Evolutionary conservation across 2,113 vertebrate species (phyloP).

Genomic region (Catagonus wagneri): DNA sequence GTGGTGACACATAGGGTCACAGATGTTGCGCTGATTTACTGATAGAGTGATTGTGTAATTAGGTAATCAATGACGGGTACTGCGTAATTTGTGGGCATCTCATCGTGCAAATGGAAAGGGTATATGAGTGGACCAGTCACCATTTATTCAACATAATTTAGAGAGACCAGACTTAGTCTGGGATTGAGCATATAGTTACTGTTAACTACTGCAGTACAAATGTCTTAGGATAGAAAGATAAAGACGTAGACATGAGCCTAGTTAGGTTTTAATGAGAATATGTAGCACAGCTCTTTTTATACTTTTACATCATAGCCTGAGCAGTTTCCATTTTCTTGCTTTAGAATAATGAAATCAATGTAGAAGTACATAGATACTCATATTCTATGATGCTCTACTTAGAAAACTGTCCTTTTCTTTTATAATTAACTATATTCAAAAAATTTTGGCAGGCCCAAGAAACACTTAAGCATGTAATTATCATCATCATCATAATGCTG

Average conservation of each 20-base stretch:
- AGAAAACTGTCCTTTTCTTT: not conserved
- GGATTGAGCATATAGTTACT: slow-evolving; percentile 55
- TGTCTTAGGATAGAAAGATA: not conserved
- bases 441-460: not conserved
- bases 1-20: slow-evolving; percentile 86
- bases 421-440: not conserved
- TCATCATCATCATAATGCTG: not conserved
- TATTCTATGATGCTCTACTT: not conserved
- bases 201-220: not conserved
- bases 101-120: slow-evolving; percentile 76
- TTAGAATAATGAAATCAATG: not conserved
- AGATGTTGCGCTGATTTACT: slow-evolving; percentile 89
- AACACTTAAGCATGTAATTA: not conserved
- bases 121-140: not conserved
- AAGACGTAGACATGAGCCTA: slow-evolving; percentile 10
- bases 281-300: not conserved
- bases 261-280: not conserved
- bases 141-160: slow-evolving; percentile 29
- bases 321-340: not conserved
- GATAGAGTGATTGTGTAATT: slow-evolving; percentile 89
- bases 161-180: slow-evolving; percentile 50
- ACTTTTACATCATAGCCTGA: not conserved
- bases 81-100: slow-evolving; percentile 79
- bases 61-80: slow-evolving; percentile 89
- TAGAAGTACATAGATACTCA: not conserved